phyloP scores from a whole-genome alignment of 1,140 invertebrate species.

The Venturia canescens region DNA sequence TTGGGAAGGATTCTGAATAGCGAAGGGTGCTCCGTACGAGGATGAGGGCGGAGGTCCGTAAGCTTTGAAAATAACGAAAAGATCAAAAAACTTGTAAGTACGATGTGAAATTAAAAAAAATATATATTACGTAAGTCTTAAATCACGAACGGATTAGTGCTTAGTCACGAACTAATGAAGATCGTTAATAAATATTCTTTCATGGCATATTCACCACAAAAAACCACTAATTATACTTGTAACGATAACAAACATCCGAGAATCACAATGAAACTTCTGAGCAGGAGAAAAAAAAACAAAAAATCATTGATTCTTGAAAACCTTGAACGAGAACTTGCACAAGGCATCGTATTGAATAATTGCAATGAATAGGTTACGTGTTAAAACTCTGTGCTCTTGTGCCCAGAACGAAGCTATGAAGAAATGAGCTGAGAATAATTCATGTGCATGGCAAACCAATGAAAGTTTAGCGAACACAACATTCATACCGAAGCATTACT shows the following conservation, averaged over 20 bases:
- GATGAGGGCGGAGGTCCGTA: constrained; percentile 57
- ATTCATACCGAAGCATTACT: neutral
- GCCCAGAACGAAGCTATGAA: constrained; percentile 2
- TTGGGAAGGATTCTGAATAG: constrained; percentile 77
- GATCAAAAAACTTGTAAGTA: constrained; percentile 8
- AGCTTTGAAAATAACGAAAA: constrained; percentile 50
- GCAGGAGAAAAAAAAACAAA: neutral
- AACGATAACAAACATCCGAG: neutral
- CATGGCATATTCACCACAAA: too few species aligned
- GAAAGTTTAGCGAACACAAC: neutral
- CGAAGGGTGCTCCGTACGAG: constrained; percentile 76
- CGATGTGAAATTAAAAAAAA: neutral
- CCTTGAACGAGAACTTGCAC: neutral
- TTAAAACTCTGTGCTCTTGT: constrained; percentile 1
- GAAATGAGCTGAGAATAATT: constrained; percentile 34
- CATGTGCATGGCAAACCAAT: neutral
- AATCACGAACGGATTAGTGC: neutral
- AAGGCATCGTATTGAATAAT: constrained; percentile 20
- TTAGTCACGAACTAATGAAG: too few species aligned
- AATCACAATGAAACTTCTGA: constrained; percentile 16
- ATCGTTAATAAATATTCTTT: too few species aligned
- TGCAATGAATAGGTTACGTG: neutral
- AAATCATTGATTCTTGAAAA: constrained; percentile 8
- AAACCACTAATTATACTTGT: too few species aligned
- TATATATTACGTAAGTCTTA: neutral